A percentile compares a stretch with the other conserved stretches of the same genome.
phyloP scores from a whole-genome alignment of 2,113 vertebrate species.

The Perognathus longimembris region DNA sequence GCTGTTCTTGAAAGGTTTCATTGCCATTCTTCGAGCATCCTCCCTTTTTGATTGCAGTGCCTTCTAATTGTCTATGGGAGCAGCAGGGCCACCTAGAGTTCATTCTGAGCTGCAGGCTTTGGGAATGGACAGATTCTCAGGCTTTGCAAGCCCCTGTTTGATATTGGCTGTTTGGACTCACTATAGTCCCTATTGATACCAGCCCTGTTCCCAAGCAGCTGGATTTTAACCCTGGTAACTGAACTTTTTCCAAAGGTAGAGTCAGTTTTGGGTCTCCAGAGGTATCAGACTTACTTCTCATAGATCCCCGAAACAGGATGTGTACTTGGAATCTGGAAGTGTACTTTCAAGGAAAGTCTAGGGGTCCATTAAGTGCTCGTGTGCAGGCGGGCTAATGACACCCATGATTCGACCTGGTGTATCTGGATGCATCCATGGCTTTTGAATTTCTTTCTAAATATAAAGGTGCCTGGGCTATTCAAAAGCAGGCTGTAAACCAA shows the following conservation, averaged over 20 bases:
- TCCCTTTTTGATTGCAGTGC: background rate
- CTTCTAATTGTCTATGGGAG: background rate
- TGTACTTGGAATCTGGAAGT: background rate
- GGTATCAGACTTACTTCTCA: background rate
- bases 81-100: background rate
- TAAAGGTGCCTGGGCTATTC: background rate
- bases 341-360: background rate
- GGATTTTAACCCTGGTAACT: background rate
- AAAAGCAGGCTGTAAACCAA: background rate
- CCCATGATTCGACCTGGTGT: background rate
- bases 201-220: background rate
- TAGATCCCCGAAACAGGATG: background rate
- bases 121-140: background rate
- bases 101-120: background rate
- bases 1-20: background rate
- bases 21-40: background rate
- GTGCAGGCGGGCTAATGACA: background rate
- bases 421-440: background rate
- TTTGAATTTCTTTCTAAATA: background rate
- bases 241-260: constrained; percentile 13
- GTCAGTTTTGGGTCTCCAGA: background rate
- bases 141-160: background rate
- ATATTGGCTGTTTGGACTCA: background rate
- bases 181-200: background rate
- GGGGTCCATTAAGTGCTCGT: background rate